These are phyloP conservation scores for Diarsia rubi DNA, from an alignment of 2,888 invertebrate genomes.

Conservation along the genomic window DNA sequence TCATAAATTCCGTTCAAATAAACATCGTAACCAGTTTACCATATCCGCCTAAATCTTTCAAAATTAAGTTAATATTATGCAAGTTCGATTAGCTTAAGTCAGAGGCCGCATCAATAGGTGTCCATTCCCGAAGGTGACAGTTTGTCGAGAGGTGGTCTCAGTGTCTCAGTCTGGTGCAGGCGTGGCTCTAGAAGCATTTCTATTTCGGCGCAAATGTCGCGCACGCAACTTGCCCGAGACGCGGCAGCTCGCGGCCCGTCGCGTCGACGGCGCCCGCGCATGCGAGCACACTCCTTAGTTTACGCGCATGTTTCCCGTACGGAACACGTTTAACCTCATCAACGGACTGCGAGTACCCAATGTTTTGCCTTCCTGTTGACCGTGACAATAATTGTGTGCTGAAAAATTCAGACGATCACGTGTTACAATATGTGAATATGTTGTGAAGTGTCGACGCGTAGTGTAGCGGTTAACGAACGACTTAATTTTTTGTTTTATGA, in stretches of 20 bases:
- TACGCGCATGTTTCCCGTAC: slow-evolving; percentile 81
- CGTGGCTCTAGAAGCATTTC: slow-evolving; percentile 78
- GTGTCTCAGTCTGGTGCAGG: slow-evolving; percentile 65
- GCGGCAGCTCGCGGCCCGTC: slow-evolving; percentile 72
- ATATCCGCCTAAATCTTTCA: neutral
- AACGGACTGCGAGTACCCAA: slow-evolving; percentile 60
- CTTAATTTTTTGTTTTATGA: slow-evolving; percentile 15
- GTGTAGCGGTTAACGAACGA: slow-evolving; percentile 18
- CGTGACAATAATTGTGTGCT: slow-evolving; percentile 52
- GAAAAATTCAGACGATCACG: slow-evolving; percentile 42
- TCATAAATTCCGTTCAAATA: neutral
- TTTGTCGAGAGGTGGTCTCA: slow-evolving; percentile 50
- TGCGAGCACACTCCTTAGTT: slow-evolving; percentile 79
- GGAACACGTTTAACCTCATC: slow-evolving; percentile 77
- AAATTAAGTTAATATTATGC: slow-evolving; percentile 24
- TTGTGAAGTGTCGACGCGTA: slow-evolving; percentile 51
- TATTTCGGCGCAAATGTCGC: slow-evolving; percentile 86
- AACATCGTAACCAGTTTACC: neutral
- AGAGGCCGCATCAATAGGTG: slow-evolving; percentile 22
- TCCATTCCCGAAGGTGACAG: slow-evolving; percentile 66
- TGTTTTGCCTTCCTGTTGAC: slow-evolving; percentile 58
- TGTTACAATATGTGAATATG: slow-evolving; percentile 43
- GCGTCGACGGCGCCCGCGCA: slow-evolving; percentile 73
- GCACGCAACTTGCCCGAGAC: slow-evolving; percentile 71
- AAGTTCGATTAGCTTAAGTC: slow-evolving; percentile 23